phyloP scores from a whole-genome alignment of 2,888 invertebrate genomes.

The Pegoplata infirma region DNA sequence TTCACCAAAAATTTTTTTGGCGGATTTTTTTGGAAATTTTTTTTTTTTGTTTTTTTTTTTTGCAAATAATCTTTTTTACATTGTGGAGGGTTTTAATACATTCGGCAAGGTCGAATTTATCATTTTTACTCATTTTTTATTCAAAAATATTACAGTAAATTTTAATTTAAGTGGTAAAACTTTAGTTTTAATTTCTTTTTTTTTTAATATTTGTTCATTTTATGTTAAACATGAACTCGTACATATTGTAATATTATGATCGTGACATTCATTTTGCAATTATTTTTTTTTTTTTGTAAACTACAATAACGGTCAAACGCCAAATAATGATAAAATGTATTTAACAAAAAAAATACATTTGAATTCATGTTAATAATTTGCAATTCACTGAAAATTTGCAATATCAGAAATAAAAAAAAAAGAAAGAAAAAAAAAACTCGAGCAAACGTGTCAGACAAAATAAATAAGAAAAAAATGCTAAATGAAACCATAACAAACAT shows the following conservation, averaged over 20 bases:
- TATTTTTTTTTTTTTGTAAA: no score
- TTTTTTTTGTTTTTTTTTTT: no score
- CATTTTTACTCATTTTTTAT: no score
- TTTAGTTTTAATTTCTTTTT: not conserved
- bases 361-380: conserved; percentile 22
- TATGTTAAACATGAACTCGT: conserved; percentile 20
- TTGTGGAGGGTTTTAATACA: no score
- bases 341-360: conserved; percentile 18
- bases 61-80: no score
- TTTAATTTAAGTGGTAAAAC: no score
- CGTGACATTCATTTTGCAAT: conserved; percentile 59
- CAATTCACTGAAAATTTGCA: conserved; percentile 38
- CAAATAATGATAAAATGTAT: conserved; percentile 6
- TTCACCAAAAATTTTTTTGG: no score
- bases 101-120: no score
- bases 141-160: no score
- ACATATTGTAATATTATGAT: conserved; percentile 57
- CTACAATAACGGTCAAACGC: conserved; percentile 49
- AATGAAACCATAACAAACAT: conserved; percentile 25
- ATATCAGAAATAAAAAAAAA: conserved; percentile 3
- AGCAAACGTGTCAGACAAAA: conserved; percentile 49
- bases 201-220: not conserved
- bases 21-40: no score
- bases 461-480: not conserved
- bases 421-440: conserved; percentile 41